phyloP scores from a whole-genome alignment of 2,113 vertebrate species.

The Electrona antarctica region DNA sequence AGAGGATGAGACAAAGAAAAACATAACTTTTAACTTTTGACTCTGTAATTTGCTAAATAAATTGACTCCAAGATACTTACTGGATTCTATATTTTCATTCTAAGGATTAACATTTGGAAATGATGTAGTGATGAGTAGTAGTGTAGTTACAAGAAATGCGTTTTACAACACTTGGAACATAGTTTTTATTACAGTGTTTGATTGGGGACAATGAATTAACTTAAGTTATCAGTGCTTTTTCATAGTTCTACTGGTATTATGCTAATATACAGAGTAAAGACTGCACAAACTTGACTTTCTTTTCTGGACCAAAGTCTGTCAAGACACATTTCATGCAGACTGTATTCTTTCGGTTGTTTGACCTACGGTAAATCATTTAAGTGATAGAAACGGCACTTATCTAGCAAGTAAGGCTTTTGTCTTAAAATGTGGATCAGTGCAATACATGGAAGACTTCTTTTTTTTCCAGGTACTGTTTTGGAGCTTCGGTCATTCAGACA shows the following conservation, averaged over 20 bases:
- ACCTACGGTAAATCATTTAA: no score
- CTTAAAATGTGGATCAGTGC: background rate
- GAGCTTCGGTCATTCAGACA: background rate
- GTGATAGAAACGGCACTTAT: slow-evolving; percentile 15
- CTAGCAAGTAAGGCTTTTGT: no score
- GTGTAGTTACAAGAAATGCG: no score
- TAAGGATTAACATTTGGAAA: background rate
- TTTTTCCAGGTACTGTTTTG: background rate
- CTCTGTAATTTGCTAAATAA: slow-evolving; percentile 68
- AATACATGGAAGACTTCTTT: background rate
- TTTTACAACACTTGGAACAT: background rate
- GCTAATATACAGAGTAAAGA: background rate
- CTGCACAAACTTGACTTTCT: slow-evolving; percentile 16
- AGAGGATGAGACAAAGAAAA: slow-evolving; percentile 8
- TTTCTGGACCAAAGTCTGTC: slow-evolving; percentile 28
- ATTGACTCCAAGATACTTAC: slow-evolving; percentile 27
- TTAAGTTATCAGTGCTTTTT: background rate
- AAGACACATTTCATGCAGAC: slow-evolving; percentile 26
- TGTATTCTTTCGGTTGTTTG: background rate
- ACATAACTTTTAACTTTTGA: slow-evolving; percentile 42
- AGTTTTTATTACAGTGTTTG: slow-evolving; percentile 3
- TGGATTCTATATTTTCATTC: background rate
- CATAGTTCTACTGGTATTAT: slow-evolving; percentile 5
- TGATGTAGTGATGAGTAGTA: background rate
- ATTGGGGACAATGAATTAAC: no score